These are phyloP conservation scores for Gonioctena quinquepunctata DNA, from an alignment of 1,140 invertebrate genomes.

Conservation along the genomic window DNA sequence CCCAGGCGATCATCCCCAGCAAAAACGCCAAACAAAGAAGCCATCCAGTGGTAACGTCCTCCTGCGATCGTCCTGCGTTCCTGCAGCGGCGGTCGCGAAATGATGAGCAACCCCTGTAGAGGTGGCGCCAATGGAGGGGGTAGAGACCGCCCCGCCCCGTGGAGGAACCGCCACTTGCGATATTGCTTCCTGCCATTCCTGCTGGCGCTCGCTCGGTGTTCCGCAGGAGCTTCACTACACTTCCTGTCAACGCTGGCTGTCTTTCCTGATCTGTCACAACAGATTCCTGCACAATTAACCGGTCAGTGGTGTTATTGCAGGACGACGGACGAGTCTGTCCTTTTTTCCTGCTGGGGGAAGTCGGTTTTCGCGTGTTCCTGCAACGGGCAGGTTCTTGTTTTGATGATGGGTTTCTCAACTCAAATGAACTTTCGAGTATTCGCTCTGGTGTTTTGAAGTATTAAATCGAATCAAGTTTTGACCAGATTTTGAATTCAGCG, in stretches of 20 bases:
- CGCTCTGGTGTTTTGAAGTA: background rate
- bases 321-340: slow-evolving; percentile 4
- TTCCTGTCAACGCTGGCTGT: slow-evolving; percentile 44
- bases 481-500: background rate
- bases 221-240: slow-evolving; percentile 53
- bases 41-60: slow-evolving; percentile 10
- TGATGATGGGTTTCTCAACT: background rate
- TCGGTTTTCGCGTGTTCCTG: background rate
- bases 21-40: slow-evolving; percentile 6
- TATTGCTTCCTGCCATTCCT: slow-evolving; percentile 57
- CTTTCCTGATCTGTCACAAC: slow-evolving; percentile 42
- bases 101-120: slow-evolving; percentile 41
- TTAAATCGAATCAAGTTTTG: background rate
- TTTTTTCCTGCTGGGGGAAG: background rate
- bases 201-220: slow-evolving; percentile 52
- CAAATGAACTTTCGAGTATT: background rate
- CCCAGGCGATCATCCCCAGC: background rate
- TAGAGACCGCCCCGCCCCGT: slow-evolving; percentile 45
- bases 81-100: slow-evolving; percentile 21
- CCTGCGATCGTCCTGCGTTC: background rate
- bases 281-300: slow-evolving; percentile 41
- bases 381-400: background rate
- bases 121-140: slow-evolving; percentile 42
- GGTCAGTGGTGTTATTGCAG: slow-evolving; percentile 19
- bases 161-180: slow-evolving; percentile 56